phyloP scores from a whole-genome alignment of 2,113 vertebrate species.

The Chascanopsetta lugubris region DNA sequence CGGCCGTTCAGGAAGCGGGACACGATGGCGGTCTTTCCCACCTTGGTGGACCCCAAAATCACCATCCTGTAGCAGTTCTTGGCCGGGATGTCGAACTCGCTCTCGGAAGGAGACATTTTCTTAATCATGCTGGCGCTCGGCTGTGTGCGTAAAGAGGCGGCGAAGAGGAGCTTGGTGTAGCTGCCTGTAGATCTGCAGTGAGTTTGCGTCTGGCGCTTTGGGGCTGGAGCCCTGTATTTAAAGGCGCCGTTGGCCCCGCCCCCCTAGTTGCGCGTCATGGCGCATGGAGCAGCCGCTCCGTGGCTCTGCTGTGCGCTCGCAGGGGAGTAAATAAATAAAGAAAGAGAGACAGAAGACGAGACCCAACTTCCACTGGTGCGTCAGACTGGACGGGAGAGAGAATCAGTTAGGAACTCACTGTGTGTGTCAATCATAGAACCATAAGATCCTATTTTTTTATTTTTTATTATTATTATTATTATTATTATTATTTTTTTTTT shows the following conservation, averaged over 20 bases:
- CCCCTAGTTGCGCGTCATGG: conserved; percentile 54
- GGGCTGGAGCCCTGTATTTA: conserved; percentile 47
- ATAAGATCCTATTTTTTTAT: too few relatives aligned
- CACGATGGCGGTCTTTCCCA: conserved; percentile 97
- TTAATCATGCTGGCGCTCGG: conserved; percentile 87
- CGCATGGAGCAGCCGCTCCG: neutral
- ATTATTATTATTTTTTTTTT: too few relatives aligned
- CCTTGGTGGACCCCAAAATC: conserved; percentile 96
- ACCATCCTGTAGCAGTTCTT: conserved; percentile 99
- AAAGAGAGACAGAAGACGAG: conserved; percentile 16
- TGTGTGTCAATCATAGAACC: too few relatives aligned
- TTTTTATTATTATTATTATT: too few relatives aligned
- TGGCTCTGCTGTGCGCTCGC: conserved; percentile 3
- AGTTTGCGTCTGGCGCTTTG: conserved; percentile 18
- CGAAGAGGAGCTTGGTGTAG: too few relatives aligned
- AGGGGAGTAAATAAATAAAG: too few relatives aligned
- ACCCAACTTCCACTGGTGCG: conserved; percentile 44
- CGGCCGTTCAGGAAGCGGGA: conserved; percentile 94
- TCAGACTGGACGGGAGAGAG: conserved; percentile 35
- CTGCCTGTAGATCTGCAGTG: neutral
- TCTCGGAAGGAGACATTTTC: conserved; percentile 91
- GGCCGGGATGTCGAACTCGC: conserved; percentile 90
- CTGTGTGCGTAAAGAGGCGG: conserved; percentile 30
- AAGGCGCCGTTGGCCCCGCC: conserved; percentile 23
- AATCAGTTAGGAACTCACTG: neutral